phyloP scores from a whole-genome alignment of 2,113 vertebrate species.

The Lagopus leucura region DNA sequence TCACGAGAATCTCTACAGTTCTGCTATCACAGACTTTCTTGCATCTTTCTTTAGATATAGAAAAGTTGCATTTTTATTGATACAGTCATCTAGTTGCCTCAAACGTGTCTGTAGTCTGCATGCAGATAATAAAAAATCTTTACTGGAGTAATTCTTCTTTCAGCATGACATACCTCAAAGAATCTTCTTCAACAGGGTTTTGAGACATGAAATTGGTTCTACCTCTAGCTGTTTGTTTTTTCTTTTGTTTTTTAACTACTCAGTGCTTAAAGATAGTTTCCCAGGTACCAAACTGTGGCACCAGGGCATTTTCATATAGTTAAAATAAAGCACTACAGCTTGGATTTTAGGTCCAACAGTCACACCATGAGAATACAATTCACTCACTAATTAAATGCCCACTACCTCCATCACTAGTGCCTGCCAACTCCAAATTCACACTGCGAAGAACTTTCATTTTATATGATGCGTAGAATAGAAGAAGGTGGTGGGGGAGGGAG shows the following conservation, averaged over 20 bases:
- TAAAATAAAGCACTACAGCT: conserved; percentile 59
- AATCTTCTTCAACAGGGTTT: neutral
- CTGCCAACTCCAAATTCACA: conserved; percentile 46
- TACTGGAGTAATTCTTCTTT: neutral
- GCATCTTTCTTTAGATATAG: neutral
- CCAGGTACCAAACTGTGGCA: conserved; percentile 31
- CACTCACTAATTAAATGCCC: conserved; percentile 64
- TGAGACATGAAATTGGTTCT: neutral
- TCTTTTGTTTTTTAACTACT: conserved; percentile 1
- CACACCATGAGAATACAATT: conserved; percentile 55
- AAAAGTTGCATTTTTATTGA: neutral
- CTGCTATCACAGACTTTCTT: neutral
- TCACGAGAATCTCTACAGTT: neutral
- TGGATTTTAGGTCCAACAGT: conserved; percentile 39
- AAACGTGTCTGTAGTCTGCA: neutral
- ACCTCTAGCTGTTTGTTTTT: neutral
- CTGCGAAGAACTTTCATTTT: conserved; percentile 60
- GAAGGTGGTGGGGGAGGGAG: neutral
- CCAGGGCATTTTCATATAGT: conserved; percentile 49
- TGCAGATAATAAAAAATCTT: neutral
- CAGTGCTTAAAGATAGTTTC: conserved; percentile 56
- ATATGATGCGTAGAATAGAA: conserved; percentile 59
- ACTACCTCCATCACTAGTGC: conserved; percentile 16
- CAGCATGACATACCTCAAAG: neutral
- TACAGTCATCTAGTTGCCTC: neutral